Percentiles rank a stretch among this genome's conserved stretches.
Conservation (phyloP, 2,113 vertebrate genomes). For the Zosterops borbonicus region DNA sequence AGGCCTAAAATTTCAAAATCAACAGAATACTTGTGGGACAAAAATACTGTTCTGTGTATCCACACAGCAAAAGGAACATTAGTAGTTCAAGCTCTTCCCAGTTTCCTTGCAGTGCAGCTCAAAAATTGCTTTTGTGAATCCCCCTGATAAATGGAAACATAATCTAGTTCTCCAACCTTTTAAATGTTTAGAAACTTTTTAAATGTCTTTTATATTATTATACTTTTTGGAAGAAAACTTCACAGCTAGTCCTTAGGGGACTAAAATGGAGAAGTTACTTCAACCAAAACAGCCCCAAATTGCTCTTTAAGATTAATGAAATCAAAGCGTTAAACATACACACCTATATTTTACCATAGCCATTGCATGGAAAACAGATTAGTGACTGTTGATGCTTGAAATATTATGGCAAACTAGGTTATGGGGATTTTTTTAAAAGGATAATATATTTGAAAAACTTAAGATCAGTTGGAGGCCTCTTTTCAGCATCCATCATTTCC, state of each 20-base stretch:
- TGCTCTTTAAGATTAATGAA: not conserved
- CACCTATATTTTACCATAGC: not conserved
- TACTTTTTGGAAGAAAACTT: not conserved
- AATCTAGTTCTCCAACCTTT: not conserved
- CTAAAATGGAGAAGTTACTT: not conserved
- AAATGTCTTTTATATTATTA: not conserved
- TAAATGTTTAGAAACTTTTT: not conserved
- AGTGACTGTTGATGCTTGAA: not conserved
- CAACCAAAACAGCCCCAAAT: not conserved
- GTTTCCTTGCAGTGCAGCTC: not conserved
- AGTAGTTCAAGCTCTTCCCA: not conserved
- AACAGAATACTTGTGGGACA: not conserved
- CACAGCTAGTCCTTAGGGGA: not conserved
- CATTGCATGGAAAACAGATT: not conserved
- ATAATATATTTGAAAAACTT: not conserved
- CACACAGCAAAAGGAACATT: not conserved
- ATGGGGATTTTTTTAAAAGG: rapidly evolving
- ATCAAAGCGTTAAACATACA: not conserved
- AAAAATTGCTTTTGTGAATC: not conserved
- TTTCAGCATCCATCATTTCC: not conserved
- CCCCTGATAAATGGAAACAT: not conserved
- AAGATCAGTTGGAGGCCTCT: not conserved
- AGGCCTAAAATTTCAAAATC: constrained; percentile 27
- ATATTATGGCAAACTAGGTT: not conserved
- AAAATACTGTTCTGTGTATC: not conserved